Evolutionary conservation across 2,888 invertebrate genomes (phyloP), one percentile per base, ranked within the genome.

Genomic region (Allophyes oxyacanthae): DNA sequence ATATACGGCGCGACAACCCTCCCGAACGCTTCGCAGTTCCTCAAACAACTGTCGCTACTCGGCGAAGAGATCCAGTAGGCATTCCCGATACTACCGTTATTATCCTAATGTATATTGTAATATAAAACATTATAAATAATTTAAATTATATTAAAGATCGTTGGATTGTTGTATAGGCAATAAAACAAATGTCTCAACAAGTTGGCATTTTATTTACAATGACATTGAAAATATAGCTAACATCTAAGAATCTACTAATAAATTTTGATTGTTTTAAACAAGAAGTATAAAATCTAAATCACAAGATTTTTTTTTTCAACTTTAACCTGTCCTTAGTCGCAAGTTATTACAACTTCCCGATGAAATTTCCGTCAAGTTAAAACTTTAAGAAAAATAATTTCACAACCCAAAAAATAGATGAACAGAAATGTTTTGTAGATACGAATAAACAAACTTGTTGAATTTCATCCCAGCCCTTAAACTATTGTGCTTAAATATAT

Each of bases 1-100:
- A 97, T 98, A 51, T 99, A 99, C 86, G 99, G 99, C 34, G 97
- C 98, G 60, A 98, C 99, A 26, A 98, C 99, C 38, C 94, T 99
- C 63, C 97, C 97, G 70, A 99, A 98, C 93, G 98, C 99, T 6
- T 96, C 96, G 75, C 98, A 99, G 85, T 99, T 99, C 91, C 95
- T 99, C 62, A 97, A 97, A 89, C 99, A 99, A 91, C 94, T 98
- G 28, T 96, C 97, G n/a, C 94, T 96, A 26, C 88, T 97, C 64
- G 97, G 97, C 40, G 96, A 96, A 82, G 97, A 97, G 86, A 95
- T 96, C 65, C 94, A 95, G 72, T 92, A 83, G 89, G 88, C 91
- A 90, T 91, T 92, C 91, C 75, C 53, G 26, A 33, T 50, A 37
- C 51, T 28, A 28, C 51, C 33, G 53, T 50, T 55, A 61, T 64